phyloP scores from a whole-genome alignment of 2,888 invertebrate species.

The Drosophila incognita region DNA sequence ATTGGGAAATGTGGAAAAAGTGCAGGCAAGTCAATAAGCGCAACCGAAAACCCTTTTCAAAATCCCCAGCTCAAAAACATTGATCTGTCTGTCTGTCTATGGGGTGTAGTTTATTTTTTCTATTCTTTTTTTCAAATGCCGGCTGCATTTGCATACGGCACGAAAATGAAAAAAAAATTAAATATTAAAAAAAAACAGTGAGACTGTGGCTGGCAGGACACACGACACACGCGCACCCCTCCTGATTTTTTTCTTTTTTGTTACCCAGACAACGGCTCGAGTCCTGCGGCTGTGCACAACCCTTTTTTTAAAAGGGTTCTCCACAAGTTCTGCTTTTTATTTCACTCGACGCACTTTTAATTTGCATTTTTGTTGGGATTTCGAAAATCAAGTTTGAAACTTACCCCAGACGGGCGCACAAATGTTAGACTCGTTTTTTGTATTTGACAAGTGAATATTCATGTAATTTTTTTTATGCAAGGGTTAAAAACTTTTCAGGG shows the following conservation, averaged over 20 bases:
- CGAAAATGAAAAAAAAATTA: constrained; percentile 65
- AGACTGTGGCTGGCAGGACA: constrained; percentile 79
- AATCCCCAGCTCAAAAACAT: constrained; percentile 40
- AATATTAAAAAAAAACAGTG: constrained; percentile 64
- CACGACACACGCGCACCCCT: constrained; percentile 69
- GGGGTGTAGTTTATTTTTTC: constrained; percentile 59
- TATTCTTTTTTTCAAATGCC: constrained; percentile 5
- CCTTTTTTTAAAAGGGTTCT: constrained; percentile 82
- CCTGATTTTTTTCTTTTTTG: constrained; percentile 54
- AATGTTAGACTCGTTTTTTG: constrained; percentile 61
- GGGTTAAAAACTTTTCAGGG: constrained; percentile 77
- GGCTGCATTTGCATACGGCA: constrained; percentile 71
- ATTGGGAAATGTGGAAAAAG: constrained; percentile 36
- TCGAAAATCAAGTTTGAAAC: constrained; percentile 76
- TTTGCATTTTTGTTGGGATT: constrained; percentile 83
- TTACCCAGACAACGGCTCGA: constrained; percentile 69
- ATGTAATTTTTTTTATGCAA: constrained; percentile 74
- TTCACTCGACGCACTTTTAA: constrained; percentile 73
- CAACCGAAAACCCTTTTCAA: constrained; percentile 59
- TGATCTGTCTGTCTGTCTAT: constrained; percentile 27
- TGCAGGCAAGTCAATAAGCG: constrained; percentile 57
- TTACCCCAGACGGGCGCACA: constrained; percentile 66
- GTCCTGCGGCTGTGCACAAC: constrained; percentile 80
- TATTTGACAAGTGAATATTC: constrained; percentile 85
- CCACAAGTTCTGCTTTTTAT: constrained; percentile 53